Percentiles rank a stretch among this genome's conserved stretches.
These are phyloP conservation scores for Ooceraea biroi DNA, from an alignment of 1,140 invertebrate genomes.

Conservation along the genomic window DNA sequence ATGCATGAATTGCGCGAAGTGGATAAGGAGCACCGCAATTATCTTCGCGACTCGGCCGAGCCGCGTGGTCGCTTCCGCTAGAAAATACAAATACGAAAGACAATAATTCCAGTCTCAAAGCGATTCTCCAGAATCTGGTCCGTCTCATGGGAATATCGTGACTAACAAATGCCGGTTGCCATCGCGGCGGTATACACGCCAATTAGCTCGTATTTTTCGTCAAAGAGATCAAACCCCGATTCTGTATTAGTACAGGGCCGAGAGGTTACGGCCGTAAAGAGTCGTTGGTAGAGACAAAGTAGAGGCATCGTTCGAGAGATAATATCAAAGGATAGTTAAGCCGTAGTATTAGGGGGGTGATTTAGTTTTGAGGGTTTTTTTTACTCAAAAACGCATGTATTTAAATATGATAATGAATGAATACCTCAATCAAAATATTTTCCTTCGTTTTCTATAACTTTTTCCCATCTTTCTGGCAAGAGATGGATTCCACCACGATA, in stretches of 20 bases:
- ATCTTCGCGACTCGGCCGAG: conserved; percentile 25
- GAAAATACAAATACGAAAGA: conserved; percentile 54
- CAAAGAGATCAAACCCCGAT: conserved; percentile 60
- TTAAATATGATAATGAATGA: too few relatives aligned
- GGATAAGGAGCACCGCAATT: conserved; percentile 36
- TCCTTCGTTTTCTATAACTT: too few relatives aligned
- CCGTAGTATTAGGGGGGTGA: too few relatives aligned
- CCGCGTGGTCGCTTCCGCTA: conserved; percentile 10
- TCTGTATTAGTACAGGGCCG: conserved; percentile 47
- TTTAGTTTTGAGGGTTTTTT: too few relatives aligned
- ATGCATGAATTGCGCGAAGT: conserved; percentile 8
- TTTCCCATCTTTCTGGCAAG: too few relatives aligned
- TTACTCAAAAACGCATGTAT: too few relatives aligned
- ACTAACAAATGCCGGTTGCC: conserved; percentile 43
- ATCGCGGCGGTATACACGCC: conserved; percentile 51
- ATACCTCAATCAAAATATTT: too few relatives aligned
- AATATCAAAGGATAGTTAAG: conserved; percentile 62
- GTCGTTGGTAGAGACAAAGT: conserved; percentile 59
- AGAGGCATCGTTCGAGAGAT: conserved; percentile 46
- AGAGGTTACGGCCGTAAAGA: conserved; percentile 57
- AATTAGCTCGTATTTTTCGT: conserved; percentile 62
- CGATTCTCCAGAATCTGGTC: conserved; percentile 42
- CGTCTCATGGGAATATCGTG: conserved; percentile 54
- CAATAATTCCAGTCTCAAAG: conserved; percentile 49
- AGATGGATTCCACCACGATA: too few relatives aligned